Base-by-base conservation (phyloP, 2,113 vertebrate genomes). In the Isichthys henryi region DNA sequence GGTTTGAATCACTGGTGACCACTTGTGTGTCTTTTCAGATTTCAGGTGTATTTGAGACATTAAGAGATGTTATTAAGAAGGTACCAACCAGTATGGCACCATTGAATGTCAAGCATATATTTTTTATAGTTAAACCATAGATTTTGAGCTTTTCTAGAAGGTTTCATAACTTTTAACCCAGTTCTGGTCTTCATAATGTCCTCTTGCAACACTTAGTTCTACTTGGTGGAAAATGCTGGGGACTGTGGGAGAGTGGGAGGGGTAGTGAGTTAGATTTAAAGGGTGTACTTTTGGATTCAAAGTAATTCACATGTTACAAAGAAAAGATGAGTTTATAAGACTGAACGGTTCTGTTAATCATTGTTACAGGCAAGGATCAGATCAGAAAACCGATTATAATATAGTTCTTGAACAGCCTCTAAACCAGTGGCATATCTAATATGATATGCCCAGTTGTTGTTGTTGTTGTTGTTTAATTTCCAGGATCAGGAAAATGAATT, bases 41-140 rank as follows among this genome's bases (percentile, higher is more conserved):
- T 88, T 90, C 92, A 88, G 93, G 90, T 87, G 93, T 88, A 80
- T 93, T 93, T 91, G 92, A 93, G 90, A 91, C 66, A 17, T 91
- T 93, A 88, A 92, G 74, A 86, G 89, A 91, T 88, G 27, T 92
- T 62, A 91, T 91, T 92, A 89, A 89, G 74, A 90, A 93, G 93
- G 93, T 94, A 94, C 90, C 86, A 89, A 90, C 62, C 87, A 80
- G 77, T 92, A 90, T 53, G 90, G 85, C 46, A 84, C 86, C 88
- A 88, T 62, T 89, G 88, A 91, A 86, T 90, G 87, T 84, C 87
- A 91, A 84, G 89, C 53, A 2, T 39, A 39, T 15, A 35, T 31
- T 50, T 85, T 15, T 48, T 10, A 27, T 27, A 48, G 21, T 15
- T 50, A 2, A 86, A 6, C 8, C 13, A 49, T 11, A 39, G 7